Conservation (phyloP, 2,888 invertebrate species). For the Cremastinae sp. region DNA sequence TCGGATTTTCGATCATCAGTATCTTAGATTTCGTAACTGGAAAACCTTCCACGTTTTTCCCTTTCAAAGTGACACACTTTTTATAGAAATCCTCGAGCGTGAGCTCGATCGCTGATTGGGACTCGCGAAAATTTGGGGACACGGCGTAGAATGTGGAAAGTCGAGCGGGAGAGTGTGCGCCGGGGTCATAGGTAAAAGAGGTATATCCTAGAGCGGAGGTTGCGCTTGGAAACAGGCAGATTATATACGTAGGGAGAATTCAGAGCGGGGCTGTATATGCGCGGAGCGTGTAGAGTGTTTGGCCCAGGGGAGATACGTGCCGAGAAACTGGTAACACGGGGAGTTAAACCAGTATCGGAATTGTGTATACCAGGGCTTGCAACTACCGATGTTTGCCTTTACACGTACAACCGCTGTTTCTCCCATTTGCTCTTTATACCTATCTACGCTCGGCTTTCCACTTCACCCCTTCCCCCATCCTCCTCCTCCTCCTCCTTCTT, state of each 20-base stretch:
- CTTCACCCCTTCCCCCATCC: constrained; percentile 2
- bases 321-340: constrained; percentile 59
- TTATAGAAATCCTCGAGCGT: too few species aligned
- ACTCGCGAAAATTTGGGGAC: too few species aligned
- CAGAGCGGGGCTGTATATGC: not conserved
- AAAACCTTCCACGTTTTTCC: too few species aligned
- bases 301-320: constrained; percentile 50
- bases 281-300: constrained; percentile 17
- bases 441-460: not conserved
- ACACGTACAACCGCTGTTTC: constrained; percentile 57
- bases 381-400: constrained; percentile 59
- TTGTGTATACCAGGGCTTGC: constrained; percentile 56
- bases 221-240: constrained; percentile 43
- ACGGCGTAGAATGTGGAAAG: not conserved
- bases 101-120: too few species aligned
- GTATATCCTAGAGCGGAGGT: not conserved
- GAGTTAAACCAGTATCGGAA: constrained; percentile 61
- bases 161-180: not conserved
- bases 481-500: constrained; percentile 1
- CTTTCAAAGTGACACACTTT: too few species aligned
- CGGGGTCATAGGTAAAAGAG: not conserved
- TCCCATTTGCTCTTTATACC: constrained; percentile 34
- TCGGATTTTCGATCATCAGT: too few species aligned
- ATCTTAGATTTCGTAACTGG: too few species aligned
- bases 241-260: constrained; percentile 36